Percentiles rank a stretch among this genome's conserved stretches.
Evolutionary conservation across 2,113 vertebrate genomes (phyloP).

Genomic region (Zapornia atra): DNA sequence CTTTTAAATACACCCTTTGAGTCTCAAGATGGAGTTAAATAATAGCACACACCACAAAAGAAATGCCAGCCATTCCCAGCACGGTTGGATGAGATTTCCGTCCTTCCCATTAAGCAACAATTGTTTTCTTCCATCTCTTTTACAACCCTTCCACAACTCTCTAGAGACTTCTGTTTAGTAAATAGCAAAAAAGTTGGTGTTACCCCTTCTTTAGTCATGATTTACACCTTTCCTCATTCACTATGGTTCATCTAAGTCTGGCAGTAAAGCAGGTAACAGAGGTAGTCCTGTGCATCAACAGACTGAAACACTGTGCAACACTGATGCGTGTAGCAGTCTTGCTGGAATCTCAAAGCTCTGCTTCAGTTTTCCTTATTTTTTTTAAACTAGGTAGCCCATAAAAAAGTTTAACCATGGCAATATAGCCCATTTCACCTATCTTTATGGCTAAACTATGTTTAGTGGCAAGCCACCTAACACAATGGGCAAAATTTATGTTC

Average conservation of each 20-base stretch:
- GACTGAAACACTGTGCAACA: neutral
- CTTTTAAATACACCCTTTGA: neutral
- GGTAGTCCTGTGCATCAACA: neutral
- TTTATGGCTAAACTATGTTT: neutral
- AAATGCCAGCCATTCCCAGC: neutral
- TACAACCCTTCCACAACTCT: neutral
- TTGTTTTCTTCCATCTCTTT: conserved; percentile 4
- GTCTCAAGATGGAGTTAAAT: conserved; percentile 16
- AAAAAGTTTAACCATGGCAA: neutral
- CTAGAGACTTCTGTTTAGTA: neutral
- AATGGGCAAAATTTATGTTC: conserved; percentile 4
- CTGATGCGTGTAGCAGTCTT: neutral
- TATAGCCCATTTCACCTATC: neutral
- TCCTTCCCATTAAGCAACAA: conserved; percentile 1
- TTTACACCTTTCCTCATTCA: neutral
- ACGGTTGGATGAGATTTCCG: neutral
- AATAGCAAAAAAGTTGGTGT: neutral
- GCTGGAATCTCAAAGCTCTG: neutral
- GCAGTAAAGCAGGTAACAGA: neutral
- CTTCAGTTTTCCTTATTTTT: neutral
- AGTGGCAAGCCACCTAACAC: neutral
- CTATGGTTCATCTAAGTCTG: neutral
- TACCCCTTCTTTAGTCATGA: neutral
- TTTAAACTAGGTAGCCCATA: neutral
- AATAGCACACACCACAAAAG: neutral